phyloP scores from a whole-genome alignment of 1,140 invertebrate species.

The Formica selysi region DNA sequence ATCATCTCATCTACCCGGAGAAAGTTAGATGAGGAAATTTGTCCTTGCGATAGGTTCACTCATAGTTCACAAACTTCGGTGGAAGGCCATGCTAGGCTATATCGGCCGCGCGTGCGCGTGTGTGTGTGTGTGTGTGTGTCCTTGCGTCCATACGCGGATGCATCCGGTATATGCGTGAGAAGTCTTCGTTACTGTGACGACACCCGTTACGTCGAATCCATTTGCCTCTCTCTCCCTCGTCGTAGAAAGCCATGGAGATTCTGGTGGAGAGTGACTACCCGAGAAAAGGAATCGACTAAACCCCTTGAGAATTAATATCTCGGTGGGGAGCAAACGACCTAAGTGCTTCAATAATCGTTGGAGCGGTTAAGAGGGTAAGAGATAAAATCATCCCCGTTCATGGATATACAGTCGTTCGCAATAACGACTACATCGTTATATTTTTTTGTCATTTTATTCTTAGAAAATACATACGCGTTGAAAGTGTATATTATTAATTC shows the following conservation, averaged over 20 bases:
- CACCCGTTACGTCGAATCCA: slow-evolving; percentile 73
- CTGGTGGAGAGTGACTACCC: slow-evolving; percentile 61
- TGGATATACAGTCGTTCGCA: background rate
- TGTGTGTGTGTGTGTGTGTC: background rate
- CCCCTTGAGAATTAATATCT: slow-evolving; percentile 68
- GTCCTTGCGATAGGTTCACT: slow-evolving; percentile 84
- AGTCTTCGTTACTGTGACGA: slow-evolving; percentile 57
- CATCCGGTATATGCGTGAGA: background rate
- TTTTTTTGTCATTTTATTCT: background rate
- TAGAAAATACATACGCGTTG: background rate
- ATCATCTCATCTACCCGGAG: slow-evolving; percentile 84
- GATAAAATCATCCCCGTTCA: slow-evolving; percentile 58
- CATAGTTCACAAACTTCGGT: slow-evolving; percentile 83
- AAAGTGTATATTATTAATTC: background rate
- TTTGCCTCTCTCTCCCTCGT: slow-evolving; percentile 34
- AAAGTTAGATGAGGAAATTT: slow-evolving; percentile 87
- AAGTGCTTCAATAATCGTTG: slow-evolving; percentile 66
- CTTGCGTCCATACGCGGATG: background rate
- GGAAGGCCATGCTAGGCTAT: slow-evolving; percentile 68
- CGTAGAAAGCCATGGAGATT: slow-evolving; percentile 40
- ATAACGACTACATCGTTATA: slow-evolving; percentile 23
- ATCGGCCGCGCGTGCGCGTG: background rate
- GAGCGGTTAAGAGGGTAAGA: slow-evolving; percentile 52
- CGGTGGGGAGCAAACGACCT: slow-evolving; percentile 61
- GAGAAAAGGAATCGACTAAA: slow-evolving; percentile 74